phyloP scores from a whole-genome alignment of 2,113 vertebrate genomes.

The Tylochromis polylepis region DNA sequence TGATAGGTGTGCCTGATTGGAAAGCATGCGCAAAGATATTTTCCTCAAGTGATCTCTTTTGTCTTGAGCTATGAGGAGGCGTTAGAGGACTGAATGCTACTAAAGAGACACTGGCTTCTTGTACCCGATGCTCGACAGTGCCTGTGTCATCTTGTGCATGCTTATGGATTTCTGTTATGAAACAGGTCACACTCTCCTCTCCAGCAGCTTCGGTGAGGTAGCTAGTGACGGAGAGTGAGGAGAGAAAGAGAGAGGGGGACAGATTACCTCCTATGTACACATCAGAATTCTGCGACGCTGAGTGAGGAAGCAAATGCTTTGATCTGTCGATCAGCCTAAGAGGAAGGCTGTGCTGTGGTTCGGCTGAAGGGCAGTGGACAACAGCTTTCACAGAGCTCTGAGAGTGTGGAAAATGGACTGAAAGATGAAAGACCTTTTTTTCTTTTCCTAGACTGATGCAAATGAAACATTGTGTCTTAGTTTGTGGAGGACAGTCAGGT shows the following conservation, averaged over 20 bases:
- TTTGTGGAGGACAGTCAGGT: conserved; percentile 19
- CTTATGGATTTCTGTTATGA: conserved; percentile 47
- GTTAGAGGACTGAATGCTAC: neutral
- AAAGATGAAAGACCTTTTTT: conserved; percentile 41
- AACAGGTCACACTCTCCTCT: conserved; percentile 39
- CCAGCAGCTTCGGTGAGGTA: conserved; percentile 11
- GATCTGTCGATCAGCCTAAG: conserved; percentile 31
- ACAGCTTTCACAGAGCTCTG: neutral
- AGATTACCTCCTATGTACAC: conserved; percentile 46
- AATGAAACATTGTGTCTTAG: conserved; percentile 3
- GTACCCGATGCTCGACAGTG: neutral
- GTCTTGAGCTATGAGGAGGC: neutral
- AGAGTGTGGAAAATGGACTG: neutral
- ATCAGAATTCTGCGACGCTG: conserved; percentile 12
- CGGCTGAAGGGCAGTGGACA: conserved; percentile 39
- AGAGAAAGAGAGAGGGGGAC: neutral
- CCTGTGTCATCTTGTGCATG: conserved; percentile 17
- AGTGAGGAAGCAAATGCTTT: conserved; percentile 43
- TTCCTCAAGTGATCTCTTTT: neutral
- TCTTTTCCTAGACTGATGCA: neutral
- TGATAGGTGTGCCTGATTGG: neutral
- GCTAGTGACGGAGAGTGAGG: neutral
- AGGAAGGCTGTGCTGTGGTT: conserved; percentile 6
- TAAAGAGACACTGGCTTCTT: neutral
- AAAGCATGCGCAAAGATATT: neutral